Evolutionary conservation across 2,797 vertebrate genomes (phyloP).

Genomic region (Telmatherina bonti): DNA sequence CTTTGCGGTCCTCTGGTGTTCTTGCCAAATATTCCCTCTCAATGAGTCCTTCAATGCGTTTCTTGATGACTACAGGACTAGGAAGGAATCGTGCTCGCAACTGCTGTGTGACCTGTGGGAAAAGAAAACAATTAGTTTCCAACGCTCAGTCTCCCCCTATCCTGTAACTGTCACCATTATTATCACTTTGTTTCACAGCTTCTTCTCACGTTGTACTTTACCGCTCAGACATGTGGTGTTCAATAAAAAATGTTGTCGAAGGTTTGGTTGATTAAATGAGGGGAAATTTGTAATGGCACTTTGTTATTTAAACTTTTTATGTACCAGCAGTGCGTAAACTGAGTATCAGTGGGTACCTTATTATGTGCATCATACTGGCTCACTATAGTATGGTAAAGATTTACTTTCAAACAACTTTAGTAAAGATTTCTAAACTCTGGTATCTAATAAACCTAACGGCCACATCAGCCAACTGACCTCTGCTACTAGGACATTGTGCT

Average conservation of each 20-base stretch:
- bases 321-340: not conserved
- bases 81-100: constrained; percentile 97
- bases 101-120: constrained; percentile 95
- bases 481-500: constrained; percentile 98
- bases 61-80: constrained; percentile 99
- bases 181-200: not conserved
- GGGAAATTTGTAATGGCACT: not conserved
- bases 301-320: not conserved
- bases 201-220: not conserved
- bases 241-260: not conserved
- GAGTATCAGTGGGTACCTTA: not conserved
- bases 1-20: constrained; percentile 99
- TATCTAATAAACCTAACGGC: not conserved
- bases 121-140: constrained; percentile 22
- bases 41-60: constrained; percentile 99
- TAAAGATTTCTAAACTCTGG: not conserved
- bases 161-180: not conserved
- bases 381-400: not conserved
- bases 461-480: constrained; percentile 85
- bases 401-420: not conserved
- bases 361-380: not conserved
- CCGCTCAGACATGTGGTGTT: not conserved
- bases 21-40: constrained; percentile 99
- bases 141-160: not conserved
- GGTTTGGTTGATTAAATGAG: not conserved